phyloP scores from a whole-genome alignment of 2,113 vertebrate species.

The Gavialis gangeticus region DNA sequence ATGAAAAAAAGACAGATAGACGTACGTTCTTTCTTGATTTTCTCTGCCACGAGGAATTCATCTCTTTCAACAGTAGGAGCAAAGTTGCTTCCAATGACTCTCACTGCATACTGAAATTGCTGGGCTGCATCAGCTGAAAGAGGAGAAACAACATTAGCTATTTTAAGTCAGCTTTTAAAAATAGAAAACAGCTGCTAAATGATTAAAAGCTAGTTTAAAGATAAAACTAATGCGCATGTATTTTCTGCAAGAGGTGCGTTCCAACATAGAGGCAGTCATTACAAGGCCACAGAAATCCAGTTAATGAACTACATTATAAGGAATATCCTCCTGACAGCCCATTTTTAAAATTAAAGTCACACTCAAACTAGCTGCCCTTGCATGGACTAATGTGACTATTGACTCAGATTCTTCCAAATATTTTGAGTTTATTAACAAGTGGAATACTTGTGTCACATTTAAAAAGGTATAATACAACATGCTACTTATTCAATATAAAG shows the following conservation, averaged over 20 bases:
- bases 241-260: too few species aligned
- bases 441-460: not conserved
- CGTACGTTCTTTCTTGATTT: conserved; percentile 98
- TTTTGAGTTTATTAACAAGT: not conserved
- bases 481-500: not conserved
- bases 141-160: not conserved
- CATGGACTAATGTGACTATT: not conserved
- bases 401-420: not conserved
- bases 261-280: too few species aligned
- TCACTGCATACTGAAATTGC: conserved; percentile 97
- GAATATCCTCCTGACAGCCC: too few species aligned
- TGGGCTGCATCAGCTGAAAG: conserved; percentile 93
- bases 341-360: too few species aligned
- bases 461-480: not conserved
- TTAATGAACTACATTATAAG: too few species aligned
- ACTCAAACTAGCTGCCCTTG: too few species aligned
- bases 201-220: too few species aligned
- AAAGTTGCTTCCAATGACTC: conserved; percentile 99
- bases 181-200: not conserved
- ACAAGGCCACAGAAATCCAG: too few species aligned
- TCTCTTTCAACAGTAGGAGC: conserved; percentile 96
- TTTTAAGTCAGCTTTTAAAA: not conserved
- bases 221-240: too few species aligned
- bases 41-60: conserved; percentile 97
- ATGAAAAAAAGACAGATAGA: conserved; percentile 44